Conservation (phyloP, 2,113 vertebrate species). For the Oenanthe oenanthe region DNA sequence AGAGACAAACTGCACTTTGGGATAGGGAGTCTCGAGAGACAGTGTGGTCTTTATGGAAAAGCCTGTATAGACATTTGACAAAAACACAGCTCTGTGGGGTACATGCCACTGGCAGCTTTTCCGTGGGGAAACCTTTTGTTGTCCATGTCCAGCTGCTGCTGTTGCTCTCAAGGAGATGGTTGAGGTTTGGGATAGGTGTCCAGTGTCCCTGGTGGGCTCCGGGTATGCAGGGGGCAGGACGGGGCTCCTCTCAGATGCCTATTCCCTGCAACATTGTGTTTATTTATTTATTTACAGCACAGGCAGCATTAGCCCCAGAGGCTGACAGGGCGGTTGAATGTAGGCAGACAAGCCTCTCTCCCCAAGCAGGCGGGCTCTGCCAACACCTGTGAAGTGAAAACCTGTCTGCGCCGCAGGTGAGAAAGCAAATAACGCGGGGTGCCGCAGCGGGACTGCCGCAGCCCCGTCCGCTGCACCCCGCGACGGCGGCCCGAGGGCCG, state of each 20-base stretch:
- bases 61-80: background rate
- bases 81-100: background rate
- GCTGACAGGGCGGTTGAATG: background rate
- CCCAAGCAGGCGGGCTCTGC: background rate
- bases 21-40: background rate
- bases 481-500: background rate
- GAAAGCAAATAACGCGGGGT: background rate
- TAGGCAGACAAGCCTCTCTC: background rate
- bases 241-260: background rate
- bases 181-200: accelerated
- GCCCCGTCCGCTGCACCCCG: background rate
- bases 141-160: too few relatives aligned
- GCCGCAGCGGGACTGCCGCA: background rate
- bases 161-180: accelerated
- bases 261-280: background rate
- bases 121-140: background rate
- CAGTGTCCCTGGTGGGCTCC: accelerated
- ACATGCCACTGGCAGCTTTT: background rate
- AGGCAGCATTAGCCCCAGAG: background rate
- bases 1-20: background rate
- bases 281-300: background rate
- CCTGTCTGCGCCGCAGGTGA: background rate
- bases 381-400: background rate
- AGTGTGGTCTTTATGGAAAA: background rate
- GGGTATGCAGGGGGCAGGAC: accelerated